These are phyloP conservation scores for Venturia canescens DNA, from an alignment of 1,140 invertebrate genomes.

Conservation along the genomic window DNA sequence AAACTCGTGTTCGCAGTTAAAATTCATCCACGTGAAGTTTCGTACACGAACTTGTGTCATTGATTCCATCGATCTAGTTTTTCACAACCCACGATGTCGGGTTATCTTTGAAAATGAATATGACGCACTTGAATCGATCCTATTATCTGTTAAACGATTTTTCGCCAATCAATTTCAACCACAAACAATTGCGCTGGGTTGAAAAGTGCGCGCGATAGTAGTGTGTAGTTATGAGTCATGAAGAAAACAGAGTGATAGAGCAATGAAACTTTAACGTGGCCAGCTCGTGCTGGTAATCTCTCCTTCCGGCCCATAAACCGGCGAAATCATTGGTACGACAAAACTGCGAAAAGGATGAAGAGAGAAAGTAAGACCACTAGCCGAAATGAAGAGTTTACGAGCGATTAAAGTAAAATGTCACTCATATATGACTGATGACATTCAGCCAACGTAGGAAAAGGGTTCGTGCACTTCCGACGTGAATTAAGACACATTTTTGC, in stretches of 20 bases:
- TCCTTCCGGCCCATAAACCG: slow-evolving; percentile 42
- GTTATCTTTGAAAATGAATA: background rate
- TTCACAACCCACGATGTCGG: too few relatives aligned
- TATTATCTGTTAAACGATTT: background rate
- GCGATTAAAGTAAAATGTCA: slow-evolving; percentile 23
- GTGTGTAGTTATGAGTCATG: slow-evolving; percentile 9
- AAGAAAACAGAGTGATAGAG: slow-evolving; percentile 12
- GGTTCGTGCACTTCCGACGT: background rate
- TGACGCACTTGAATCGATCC: background rate
- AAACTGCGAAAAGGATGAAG: background rate
- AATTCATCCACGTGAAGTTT: too few relatives aligned
- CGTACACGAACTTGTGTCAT: too few relatives aligned
- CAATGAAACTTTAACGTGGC: slow-evolving; percentile 35
- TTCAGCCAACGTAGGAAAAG: background rate
- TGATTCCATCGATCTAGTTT: too few relatives aligned
- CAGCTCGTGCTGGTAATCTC: slow-evolving; percentile 16
- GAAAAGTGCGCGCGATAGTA: background rate
- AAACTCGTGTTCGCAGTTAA: too few relatives aligned
- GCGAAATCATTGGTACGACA: background rate
- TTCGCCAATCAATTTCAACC: slow-evolving; percentile 15
- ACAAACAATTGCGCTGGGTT: too few relatives aligned
- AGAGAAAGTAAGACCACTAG: background rate
- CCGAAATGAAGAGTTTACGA: slow-evolving; percentile 17
- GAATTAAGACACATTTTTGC: slow-evolving; percentile 1
- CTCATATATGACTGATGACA: background rate